Evolutionary conservation across 1,140 invertebrate species (phyloP).

Genomic region (Cephus cinctus): DNA sequence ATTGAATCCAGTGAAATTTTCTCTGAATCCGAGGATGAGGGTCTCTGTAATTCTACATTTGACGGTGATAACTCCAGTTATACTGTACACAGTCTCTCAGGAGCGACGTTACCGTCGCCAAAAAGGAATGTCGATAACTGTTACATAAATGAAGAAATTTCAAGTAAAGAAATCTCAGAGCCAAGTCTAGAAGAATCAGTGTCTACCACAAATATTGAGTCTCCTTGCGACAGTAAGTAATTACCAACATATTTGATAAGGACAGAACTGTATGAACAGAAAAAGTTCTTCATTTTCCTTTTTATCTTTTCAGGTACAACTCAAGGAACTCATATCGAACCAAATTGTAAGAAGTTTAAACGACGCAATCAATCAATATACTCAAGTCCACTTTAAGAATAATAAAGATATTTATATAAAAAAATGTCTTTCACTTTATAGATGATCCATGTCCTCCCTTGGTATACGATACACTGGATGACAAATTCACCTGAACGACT

Average conservation of each 20-base stretch:
- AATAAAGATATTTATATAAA: slow-evolving; percentile 34
- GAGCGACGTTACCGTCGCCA: slow-evolving; percentile 20
- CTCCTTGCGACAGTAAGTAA: too few species aligned
- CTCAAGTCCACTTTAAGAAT: slow-evolving; percentile 23
- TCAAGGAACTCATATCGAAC: slow-evolving; percentile 19
- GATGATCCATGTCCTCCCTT: too few species aligned
- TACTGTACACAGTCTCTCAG: slow-evolving; percentile 20
- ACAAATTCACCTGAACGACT: too few species aligned
- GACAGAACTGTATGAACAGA: too few species aligned
- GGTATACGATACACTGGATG: too few species aligned
- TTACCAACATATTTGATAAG: too few species aligned
- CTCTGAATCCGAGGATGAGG: slow-evolving; percentile 22
- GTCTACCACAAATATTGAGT: too few species aligned
- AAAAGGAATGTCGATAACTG: not conserved
- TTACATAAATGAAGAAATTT: slow-evolving; percentile 12
- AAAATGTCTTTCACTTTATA: too few species aligned
- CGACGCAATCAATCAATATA: slow-evolving; percentile 48
- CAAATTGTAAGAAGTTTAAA: slow-evolving; percentile 45
- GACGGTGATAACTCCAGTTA: slow-evolving; percentile 23
- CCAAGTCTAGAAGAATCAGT: slow-evolving; percentile 13
- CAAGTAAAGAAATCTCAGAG: too few species aligned
- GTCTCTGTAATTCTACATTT: slow-evolving; percentile 25
- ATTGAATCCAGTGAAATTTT: slow-evolving; percentile 22
- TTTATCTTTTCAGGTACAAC: slow-evolving; percentile 21
- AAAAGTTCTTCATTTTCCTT: not conserved